Evolutionary conservation across 2,797 vertebrate genomes (phyloP), one percentile per base, ranked within the genome.

Genomic region (Valencia hispanica): DNA sequence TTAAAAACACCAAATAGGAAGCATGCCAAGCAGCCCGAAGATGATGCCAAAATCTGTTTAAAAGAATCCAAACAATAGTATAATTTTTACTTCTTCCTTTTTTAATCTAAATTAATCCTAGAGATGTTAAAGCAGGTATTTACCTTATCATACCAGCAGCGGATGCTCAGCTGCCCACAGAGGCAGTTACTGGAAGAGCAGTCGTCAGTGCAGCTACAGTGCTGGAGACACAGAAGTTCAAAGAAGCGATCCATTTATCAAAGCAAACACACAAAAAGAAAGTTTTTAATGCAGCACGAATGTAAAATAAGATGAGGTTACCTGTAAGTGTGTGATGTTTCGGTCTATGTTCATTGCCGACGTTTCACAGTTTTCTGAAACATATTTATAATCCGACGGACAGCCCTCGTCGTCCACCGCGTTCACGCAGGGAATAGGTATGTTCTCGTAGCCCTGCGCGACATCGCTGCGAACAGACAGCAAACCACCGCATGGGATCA

Each of bases 91-190:
- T n/a, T 47, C 4, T 50, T 65, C 1, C 30, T 72, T 51, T 0
- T 12, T 75, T 0, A 22, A 12, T 25, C 14, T 65, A 68, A 4
- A 5, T 25, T 41, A 41, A 15, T 25, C 20, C 36, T n/a, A n/a
- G 63, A n/a, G 36, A 41, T 66, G 9, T 41, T n/a, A 15, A 25
- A 68, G 25, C 3, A 75, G 22, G 1, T 20, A 12, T 57, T 80
- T 82, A 98, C 97, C 97, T 98, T 98, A 87, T 98, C 97, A n/a
- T 98, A 98, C 97, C 97, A 98, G 93, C 97, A 98, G 79, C 97
- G 97, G 83, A 98, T 98, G 88, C 97, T 98, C 73, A 98, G 97
- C 90, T 98, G 97, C 57, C 97, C 97, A n/a, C 97, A 98, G 0
- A 98, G 95, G 81, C 97, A 98, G 90, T 97, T 97, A 89, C 97